A percentile compares a stretch with the other conserved stretches of the same genome.
Conservation (phyloP, 2,888 invertebrate genomes). For the Drosophila multiciliata region DNA sequence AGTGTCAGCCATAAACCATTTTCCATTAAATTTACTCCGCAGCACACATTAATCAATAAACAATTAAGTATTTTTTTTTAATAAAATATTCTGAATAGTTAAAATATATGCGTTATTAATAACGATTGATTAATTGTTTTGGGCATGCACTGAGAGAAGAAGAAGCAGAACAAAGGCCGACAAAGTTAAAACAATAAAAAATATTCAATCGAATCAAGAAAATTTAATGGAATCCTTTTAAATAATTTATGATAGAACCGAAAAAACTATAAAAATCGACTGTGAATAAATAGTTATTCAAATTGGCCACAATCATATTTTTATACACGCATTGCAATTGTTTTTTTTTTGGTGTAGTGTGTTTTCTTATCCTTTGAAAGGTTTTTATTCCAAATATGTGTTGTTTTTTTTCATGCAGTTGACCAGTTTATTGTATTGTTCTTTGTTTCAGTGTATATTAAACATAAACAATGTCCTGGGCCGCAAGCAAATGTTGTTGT, state of each 20-base stretch:
- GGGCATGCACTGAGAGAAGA: background rate
- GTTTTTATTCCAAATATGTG: background rate
- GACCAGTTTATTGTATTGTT: slow-evolving; percentile 27
- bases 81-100: background rate
- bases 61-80: background rate
- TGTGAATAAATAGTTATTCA: background rate
- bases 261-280: background rate
- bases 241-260: background rate
- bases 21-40: background rate
- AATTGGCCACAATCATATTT: background rate
- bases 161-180: too few species aligned
- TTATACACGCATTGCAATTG: background rate
- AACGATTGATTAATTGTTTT: background rate
- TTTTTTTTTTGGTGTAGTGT: background rate
- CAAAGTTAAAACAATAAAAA: background rate
- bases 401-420: slow-evolving; percentile 9
- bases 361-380: background rate
- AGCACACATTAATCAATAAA: slow-evolving; percentile 1
- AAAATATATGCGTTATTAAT: background rate
- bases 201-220: background rate
- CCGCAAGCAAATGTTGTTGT: slow-evolving; percentile 20
- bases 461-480: slow-evolving; percentile 40
- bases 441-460: slow-evolving; percentile 32
- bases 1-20: background rate
- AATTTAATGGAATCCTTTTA: background rate